A percentile compares a stretch with the other conserved stretches of the same genome.
phyloP scores from a whole-genome alignment of 2,113 vertebrate species.

The Rattus norvegicus region DNA sequence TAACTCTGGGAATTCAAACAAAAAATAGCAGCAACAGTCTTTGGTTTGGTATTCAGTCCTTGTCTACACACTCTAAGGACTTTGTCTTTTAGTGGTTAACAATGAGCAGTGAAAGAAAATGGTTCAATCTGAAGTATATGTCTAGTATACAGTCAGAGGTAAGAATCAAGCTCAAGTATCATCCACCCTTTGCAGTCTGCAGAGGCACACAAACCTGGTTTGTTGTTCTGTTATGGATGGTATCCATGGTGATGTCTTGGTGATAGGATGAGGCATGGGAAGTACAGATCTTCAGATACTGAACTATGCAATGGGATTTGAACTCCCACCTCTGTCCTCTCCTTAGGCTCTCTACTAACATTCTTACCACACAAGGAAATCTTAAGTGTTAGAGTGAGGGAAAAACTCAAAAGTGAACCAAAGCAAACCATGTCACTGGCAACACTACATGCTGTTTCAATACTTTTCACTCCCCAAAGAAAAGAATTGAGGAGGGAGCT shows the following conservation, averaged over 20 bases:
- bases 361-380: neutral
- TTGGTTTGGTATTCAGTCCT: neutral
- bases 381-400: neutral
- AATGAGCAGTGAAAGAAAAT: neutral
- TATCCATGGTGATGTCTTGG: neutral
- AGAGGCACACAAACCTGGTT: neutral
- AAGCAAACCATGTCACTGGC: neutral
- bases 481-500: neutral
- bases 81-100: slow-evolving; percentile 1
- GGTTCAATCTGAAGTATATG: neutral
- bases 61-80: neutral
- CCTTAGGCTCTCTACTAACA: neutral
- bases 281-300: neutral
- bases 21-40: neutral
- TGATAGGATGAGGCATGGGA: too few relatives aligned
- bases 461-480: neutral
- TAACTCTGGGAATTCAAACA: slow-evolving; percentile 44
- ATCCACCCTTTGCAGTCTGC: neutral
- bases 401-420: neutral
- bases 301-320: neutral
- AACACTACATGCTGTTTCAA: neutral
- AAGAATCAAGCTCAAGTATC: neutral
- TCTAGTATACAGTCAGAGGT: neutral
- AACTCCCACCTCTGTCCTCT: neutral
- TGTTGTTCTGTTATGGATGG: neutral